phyloP scores from a whole-genome alignment of 2,113 vertebrate species.

The Casuarius casuarius region DNA sequence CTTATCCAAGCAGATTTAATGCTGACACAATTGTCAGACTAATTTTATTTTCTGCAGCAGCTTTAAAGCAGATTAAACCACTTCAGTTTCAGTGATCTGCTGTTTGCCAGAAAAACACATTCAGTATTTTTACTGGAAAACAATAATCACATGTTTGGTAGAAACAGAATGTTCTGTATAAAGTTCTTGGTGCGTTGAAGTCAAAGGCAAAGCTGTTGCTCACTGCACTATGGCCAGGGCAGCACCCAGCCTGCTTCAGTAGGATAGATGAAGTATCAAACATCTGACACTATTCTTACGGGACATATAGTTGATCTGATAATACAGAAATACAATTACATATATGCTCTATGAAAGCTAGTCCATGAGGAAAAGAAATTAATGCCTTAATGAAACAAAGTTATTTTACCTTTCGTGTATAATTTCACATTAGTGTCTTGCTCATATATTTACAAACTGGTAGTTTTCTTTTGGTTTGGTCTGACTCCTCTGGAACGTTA shows the following conservation, averaged over 20 bases:
- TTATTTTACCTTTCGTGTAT: background rate
- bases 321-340: background rate
- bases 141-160: background rate
- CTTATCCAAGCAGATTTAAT: constrained; percentile 6
- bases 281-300: background rate
- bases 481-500: background rate
- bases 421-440: background rate
- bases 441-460: background rate
- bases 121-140: background rate
- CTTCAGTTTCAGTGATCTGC: background rate
- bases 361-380: background rate
- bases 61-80: background rate
- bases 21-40: background rate
- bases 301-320: background rate
- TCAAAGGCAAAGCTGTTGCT: background rate
- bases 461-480: background rate
- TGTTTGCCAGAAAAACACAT: background rate
- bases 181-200: accelerated
- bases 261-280: background rate
- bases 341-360: background rate
- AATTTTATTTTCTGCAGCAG: background rate
- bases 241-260: background rate
- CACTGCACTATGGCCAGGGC: background rate
- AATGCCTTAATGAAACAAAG: background rate
- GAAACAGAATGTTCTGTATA: background rate